Percentiles rank a stretch among this genome's conserved stretches.
Evolutionary conservation across 2,888 invertebrate species (phyloP).

Genomic region (Chaitophorus viminalis): DNA sequence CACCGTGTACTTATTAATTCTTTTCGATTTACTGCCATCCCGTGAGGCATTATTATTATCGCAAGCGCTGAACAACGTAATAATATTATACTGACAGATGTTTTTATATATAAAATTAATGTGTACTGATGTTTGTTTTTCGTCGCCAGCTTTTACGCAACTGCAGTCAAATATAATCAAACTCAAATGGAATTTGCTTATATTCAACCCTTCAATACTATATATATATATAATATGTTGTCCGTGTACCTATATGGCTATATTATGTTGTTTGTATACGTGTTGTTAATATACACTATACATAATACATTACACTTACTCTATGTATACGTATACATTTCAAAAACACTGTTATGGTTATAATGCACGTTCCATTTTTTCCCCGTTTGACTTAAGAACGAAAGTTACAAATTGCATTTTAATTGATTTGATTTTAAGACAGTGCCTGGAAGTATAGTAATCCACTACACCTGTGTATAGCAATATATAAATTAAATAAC

Average conservation of each 20-base stretch:
- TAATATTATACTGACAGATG: too few species aligned
- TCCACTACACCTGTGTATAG: not conserved
- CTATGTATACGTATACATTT: not conserved
- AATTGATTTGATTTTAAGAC: not conserved
- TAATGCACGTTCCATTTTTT: not conserved
- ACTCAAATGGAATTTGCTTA: not conserved
- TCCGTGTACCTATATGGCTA: too few species aligned
- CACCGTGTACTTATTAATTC: constrained; percentile 28
- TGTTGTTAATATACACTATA: not conserved
- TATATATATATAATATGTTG: not conserved
- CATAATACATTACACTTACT: not conserved
- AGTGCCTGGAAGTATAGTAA: not conserved
- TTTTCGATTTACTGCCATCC: constrained; percentile 24
- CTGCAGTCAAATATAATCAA: constrained; percentile 1
- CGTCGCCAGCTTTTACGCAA: constrained; percentile 16
- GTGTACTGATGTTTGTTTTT: not conserved
- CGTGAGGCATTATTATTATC: not conserved
- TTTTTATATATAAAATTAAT: too few species aligned
- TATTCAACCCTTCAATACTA: not conserved
- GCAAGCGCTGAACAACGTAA: not conserved
- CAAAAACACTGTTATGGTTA: not conserved
- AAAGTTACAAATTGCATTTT: not conserved
- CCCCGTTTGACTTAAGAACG: not conserved
- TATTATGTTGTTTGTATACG: too few species aligned
- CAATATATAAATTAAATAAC: not conserved